phyloP scores from a whole-genome alignment of 2,113 vertebrate genomes.

The Cavia porcellus region DNA sequence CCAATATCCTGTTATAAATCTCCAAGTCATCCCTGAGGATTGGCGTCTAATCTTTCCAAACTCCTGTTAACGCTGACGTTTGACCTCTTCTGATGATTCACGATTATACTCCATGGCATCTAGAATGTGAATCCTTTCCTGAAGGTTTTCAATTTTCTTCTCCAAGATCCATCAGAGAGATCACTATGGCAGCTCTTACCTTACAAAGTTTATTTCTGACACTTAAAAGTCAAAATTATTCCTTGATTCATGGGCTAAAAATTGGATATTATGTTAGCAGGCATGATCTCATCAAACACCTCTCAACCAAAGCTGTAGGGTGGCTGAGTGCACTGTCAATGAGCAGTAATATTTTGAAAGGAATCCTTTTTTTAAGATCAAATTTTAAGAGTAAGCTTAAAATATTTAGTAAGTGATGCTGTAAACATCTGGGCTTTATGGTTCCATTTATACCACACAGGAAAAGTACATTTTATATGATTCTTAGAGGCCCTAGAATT shows the following conservation, averaged over 20 bases:
- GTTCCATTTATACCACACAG: neutral
- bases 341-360: neutral
- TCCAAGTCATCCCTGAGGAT: neutral
- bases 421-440: neutral
- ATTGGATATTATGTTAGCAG: neutral
- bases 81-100: neutral
- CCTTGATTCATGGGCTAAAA: neutral
- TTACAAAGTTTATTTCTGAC: neutral
- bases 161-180: neutral
- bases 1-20: fast-evolving
- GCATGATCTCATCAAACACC: neutral
- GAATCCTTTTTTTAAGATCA: neutral
- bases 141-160: neutral
- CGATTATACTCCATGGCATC: neutral
- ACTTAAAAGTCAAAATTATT: neutral
- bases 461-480: neutral
- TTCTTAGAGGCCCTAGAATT: neutral
- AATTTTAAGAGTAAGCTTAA: neutral
- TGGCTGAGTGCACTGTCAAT: neutral
- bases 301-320: neutral
- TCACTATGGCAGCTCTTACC: neutral
- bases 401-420: neutral
- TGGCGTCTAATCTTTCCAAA: neutral
- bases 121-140: neutral
- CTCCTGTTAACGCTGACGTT: neutral